Evolutionary conservation across 2,888 invertebrate species (phyloP), one percentile per base, ranked within the genome.

Genomic region (Romanomermis culicivorax): DNA sequence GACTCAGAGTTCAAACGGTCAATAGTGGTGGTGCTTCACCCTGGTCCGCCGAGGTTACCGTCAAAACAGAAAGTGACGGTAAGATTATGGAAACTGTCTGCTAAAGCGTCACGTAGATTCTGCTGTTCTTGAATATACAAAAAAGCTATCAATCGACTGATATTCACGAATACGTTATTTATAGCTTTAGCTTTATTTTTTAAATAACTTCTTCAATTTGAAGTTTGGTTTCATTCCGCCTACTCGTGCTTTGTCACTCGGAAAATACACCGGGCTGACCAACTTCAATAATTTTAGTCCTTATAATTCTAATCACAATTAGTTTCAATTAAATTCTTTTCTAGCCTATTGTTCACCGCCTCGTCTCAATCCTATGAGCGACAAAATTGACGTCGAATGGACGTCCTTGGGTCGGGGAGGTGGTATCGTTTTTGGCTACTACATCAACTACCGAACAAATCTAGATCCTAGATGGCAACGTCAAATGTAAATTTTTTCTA

Each of bases 391-490:
- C 29, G 67, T 68, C 20, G 58, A 61, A 24, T 67, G 67, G 67
- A 58, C 58, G 52, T 62, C 63, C 36, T 61, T 63, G 52, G 67
- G 67, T 25, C 62, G 61, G 26, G 66, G 67, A 43, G 60, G 64
- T 36, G 65, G 65, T 25, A 65, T 67, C n/a, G 66, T 67, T 25
- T 66, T 60, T 55, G 67, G 65, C 54, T 67, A 67, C 59, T 60
- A 64, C 45, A 60, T 67, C 42, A 62, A 66, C 56, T 68, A 63
- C 42, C 2, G 50, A 29, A 61, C 58, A 25, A 61, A 60, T 29
- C 60, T 61, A 24, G 56, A 60, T 24, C 43, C 26, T 20, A 64
- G 64, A 54, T 65, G 65, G 65, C 64, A 63, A 53, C 64, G 66
- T 14, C 64, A 62, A 42, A 64, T 65, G 64, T 64, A 42, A 23